Conservation (phyloP, 2,113 vertebrate genomes). For the Pseudolaguvia tuberculata region DNA sequence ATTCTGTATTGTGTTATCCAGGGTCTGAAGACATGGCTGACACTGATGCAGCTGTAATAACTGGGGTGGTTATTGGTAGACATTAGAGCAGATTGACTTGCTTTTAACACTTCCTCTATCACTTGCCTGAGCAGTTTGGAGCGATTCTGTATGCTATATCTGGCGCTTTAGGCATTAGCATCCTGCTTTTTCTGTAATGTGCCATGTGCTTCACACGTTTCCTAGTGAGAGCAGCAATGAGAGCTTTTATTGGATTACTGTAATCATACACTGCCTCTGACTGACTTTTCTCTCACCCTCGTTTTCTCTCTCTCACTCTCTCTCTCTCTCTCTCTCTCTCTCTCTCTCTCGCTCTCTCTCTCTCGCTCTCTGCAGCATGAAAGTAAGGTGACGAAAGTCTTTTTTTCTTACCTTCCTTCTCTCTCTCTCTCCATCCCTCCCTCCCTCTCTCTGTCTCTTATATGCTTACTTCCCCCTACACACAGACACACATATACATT, state of each 20-base stretch:
- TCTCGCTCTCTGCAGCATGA: not conserved
- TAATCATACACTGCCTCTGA: constrained; percentile 45
- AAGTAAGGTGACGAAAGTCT: not conserved
- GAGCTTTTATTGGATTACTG: constrained; percentile 49
- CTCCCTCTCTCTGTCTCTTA: too few species aligned
- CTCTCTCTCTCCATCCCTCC: too few species aligned
- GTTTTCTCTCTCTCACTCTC: constrained; percentile 29
- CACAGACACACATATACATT: constrained; percentile 36
- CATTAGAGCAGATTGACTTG: constrained; percentile 21
- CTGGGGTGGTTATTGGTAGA: constrained; percentile 23
- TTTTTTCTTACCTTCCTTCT: too few species aligned
- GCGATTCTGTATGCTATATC: constrained; percentile 36
- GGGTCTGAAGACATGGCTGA: not conserved
- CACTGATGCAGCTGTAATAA: not conserved
- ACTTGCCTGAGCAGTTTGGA: constrained; percentile 32
- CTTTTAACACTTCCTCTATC: constrained; percentile 17
- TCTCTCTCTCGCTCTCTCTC: constrained; percentile 30
- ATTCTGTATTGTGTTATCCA: not conserved
- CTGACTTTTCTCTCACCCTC: constrained; percentile 14
- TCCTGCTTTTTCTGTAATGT: constrained; percentile 38
- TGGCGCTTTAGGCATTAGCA: constrained; percentile 38
- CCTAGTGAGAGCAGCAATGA: constrained; percentile 45
- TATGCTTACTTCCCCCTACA: too few species aligned
- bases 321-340: constrained; percentile 3
- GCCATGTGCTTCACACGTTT: constrained; percentile 33